Evolutionary conservation across 2,888 invertebrate species (phyloP), one percentile per base, ranked within the genome.

Genomic region (Ditylenchus weischeri): DNA sequence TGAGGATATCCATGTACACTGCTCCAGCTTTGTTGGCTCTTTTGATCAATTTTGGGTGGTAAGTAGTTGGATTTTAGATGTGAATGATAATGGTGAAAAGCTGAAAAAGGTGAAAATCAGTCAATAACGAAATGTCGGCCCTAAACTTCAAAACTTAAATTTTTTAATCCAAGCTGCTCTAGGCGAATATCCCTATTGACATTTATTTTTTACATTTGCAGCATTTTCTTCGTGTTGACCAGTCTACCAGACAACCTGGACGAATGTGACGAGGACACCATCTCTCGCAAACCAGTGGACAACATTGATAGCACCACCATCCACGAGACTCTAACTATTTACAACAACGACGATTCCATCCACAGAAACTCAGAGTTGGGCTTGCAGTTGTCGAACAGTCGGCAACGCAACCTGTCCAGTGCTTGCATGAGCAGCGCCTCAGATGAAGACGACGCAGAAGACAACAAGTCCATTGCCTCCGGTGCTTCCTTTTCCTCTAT

Each of bases 21-120:
- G 72, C 70, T 0, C 75, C 75, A 0, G 75, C 75, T 10, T 35
- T 76, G 1, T 62, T 75, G 13, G 75, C 75, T 19, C 18, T 75
- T 18, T 18, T 64, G 18, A 71, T 75, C 65, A 73, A 74, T 57
- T 18, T 66, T 6, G 18, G 58, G 0, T 73, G 68, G 72, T 73
- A 29, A 66, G 72, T 50, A n/a, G 1, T 65, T 35, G 4, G 4
- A 36, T 29, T 29, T 29, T 29, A 29, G 5, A 29, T 5, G 5
- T 29, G 29, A 29, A 29, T 5, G 2, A 4, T 29, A 29, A 29
- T n/a, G 29, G 2, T 5, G 29, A 29, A 29, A 5, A 29, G 5
- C 29, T 29, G 29, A 29, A 29, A 29, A 29, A n/a, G n/a, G n/a
- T n/a, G n/a, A n/a, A n/a, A n/a, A n/a, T n/a, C n/a, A n/a, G n/a